Evolutionary conservation across 2,888 invertebrate genomes (phyloP), one percentile per base, ranked within the genome.

Genomic region (Hypsopygia costalis): DNA sequence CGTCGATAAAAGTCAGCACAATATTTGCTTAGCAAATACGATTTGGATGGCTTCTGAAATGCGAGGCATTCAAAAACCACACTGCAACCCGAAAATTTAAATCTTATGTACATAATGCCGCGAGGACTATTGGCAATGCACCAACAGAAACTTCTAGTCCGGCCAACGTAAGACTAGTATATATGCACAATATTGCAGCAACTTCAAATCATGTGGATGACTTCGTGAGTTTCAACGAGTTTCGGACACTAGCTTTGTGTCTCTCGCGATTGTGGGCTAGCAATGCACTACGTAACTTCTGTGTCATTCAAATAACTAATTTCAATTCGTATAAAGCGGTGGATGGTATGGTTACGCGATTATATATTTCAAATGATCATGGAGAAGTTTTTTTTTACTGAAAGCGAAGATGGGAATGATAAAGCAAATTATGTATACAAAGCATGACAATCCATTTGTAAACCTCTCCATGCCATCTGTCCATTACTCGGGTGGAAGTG

Each of bases 81-180:
- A 40, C 52, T 40, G 47, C 59, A 62, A 55, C 58, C 67, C 74
- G 70, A 77, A 81, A 82, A 83, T 85, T 86, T 85, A 82, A 85
- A 86, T 86, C 82, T 83, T 83, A 83, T 85, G 78, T 78, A 61
- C 70, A 62, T 62, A 59, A 58, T 62, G 57, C 64, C 68, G 62
- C 69, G 67, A 59, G 63, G 62, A 62, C 58, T 69, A 63, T 74
- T 81, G 79, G 79, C 81, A 73, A 44, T 51, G 58, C 60, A 72
- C 80, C 80, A 77, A 77, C 58, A 63, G 61, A 67, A 62, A 67
- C 65, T 62, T 58, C 60, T 60, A 55, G 53, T 63, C 58, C 51
- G 61, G 61, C 62, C 66, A 65, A 69, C 62, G 62, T 62, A 49
- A 62, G 52, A 60, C 64, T 67, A 60, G 55, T 63, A 63, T 42